Conservation (phyloP, 2,113 vertebrate genomes). For the Eupsittula cactorum region DNA sequence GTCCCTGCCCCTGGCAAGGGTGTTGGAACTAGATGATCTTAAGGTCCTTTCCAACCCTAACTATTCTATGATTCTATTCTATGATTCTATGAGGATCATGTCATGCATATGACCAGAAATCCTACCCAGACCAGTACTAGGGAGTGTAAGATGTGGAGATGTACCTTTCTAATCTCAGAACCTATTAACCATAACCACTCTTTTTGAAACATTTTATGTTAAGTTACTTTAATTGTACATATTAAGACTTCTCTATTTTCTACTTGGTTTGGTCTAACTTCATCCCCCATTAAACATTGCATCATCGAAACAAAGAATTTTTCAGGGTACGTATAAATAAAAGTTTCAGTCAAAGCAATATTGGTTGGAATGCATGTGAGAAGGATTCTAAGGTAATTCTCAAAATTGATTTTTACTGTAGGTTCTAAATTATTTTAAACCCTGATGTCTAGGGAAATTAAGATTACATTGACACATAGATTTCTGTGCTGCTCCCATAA, state of each 20-base stretch:
- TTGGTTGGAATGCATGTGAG: not conserved
- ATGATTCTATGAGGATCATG: not conserved
- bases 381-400: not conserved
- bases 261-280: not conserved
- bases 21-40: too few species aligned
- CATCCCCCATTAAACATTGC: not conserved
- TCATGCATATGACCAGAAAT: not conserved
- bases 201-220: not conserved
- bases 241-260: not conserved
- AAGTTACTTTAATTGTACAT: not conserved
- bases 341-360: not conserved
- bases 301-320: not conserved
- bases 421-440: constrained; percentile 10
- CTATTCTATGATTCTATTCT: too few species aligned
- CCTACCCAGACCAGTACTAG: not conserved
- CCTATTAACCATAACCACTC: not conserved
- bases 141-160: not conserved
- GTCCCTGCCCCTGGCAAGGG: too few species aligned
- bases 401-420: constrained; percentile 13
- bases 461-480: not conserved
- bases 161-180: not conserved
- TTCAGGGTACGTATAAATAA: not conserved
- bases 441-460: constrained; percentile 7
- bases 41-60: too few species aligned
- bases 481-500: not conserved